Evolutionary conservation across 2,113 vertebrate species (phyloP).

Genomic region (Galemys pyrenaicus): DNA sequence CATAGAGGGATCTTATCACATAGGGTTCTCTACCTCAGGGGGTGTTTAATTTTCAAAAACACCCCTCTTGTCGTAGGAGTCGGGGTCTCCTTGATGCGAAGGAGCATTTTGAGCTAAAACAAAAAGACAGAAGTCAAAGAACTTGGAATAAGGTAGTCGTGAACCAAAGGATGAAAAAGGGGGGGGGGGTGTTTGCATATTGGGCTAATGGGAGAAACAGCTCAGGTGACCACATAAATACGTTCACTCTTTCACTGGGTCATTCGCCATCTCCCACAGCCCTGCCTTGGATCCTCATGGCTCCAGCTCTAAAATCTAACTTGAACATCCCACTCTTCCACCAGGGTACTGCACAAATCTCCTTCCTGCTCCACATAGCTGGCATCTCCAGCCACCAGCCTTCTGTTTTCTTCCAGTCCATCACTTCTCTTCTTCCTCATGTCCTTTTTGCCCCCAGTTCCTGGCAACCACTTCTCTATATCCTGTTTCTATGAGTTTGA

Average conservation of each 20-base stretch:
- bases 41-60: not conserved
- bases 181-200: not conserved
- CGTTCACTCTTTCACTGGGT: not conserved
- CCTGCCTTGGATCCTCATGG: not conserved
- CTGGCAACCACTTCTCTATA: not conserved
- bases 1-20: too few relatives aligned
- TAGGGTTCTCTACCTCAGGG: not conserved
- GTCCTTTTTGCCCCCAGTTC: not conserved
- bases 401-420: not conserved
- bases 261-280: not conserved
- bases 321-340: not conserved
- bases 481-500: not conserved
- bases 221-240: not conserved
- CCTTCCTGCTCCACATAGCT: not conserved
- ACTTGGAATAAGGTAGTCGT: not conserved
- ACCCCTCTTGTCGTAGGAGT: not conserved
- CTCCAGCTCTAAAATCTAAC: not conserved
- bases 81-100: not conserved
- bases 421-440: not conserved
- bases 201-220: not conserved
- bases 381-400: not conserved
- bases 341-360: not conserved
- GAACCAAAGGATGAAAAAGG: not conserved
- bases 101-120: slow-evolving; percentile 13
- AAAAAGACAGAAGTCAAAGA: not conserved